These are phyloP conservation scores for Aulostomus chinensis DNA, from an alignment of 2,797 vertebrate species.

Conservation along the genomic window DNA sequence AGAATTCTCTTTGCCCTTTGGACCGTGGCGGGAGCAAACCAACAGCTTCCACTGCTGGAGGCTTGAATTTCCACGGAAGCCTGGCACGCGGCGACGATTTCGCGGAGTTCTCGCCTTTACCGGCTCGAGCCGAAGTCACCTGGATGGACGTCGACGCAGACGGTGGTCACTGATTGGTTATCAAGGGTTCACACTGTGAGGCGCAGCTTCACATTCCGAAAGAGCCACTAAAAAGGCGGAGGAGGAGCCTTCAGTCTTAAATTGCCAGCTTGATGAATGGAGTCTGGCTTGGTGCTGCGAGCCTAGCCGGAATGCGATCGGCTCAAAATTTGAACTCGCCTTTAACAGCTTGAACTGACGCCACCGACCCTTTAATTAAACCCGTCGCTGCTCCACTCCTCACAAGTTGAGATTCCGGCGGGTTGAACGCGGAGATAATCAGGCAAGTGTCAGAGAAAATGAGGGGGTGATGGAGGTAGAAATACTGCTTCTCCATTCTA, in stretches of 20 bases:
- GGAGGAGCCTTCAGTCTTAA: background rate
- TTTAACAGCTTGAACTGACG: constrained; percentile 49
- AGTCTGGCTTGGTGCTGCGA: background rate
- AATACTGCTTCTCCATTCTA: background rate
- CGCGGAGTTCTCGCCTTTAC: too few relatives aligned
- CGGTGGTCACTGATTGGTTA: too few relatives aligned
- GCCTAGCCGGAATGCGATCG: background rate
- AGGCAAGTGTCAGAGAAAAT: constrained; percentile 15
- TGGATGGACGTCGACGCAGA: too few relatives aligned
- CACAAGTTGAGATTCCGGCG: constrained; percentile 31
- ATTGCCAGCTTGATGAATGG: background rate
- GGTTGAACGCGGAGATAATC: constrained; percentile 4
- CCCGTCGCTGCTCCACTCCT: constrained; percentile 16
- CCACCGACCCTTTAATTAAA: constrained; percentile 50
- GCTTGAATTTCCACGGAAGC: too few relatives aligned
- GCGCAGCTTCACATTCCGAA: background rate
- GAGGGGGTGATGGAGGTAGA: background rate
- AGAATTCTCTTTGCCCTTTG: too few relatives aligned
- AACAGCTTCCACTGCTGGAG: too few relatives aligned
- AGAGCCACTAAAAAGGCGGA: background rate
- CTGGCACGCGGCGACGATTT: too few relatives aligned
- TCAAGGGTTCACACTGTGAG: too few relatives aligned
- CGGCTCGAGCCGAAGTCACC: too few relatives aligned
- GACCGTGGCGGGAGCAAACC: too few relatives aligned
- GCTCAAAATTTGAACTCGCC: constrained; percentile 26